Evolutionary conservation across 1,140 invertebrate genomes (phyloP).

Genomic region (Drosophila ficusphila): DNA sequence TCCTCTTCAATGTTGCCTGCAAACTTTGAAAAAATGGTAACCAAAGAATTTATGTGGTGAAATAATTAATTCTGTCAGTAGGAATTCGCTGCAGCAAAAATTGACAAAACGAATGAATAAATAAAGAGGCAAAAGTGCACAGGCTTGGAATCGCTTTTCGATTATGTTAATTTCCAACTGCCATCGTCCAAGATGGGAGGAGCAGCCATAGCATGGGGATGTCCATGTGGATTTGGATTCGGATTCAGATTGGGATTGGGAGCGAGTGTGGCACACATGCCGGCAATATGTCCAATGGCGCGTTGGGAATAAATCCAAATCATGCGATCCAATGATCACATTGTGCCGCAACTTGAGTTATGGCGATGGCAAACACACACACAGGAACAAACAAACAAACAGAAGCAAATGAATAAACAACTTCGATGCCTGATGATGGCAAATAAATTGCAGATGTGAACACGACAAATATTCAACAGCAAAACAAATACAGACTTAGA

Average conservation of each 20-base stretch:
- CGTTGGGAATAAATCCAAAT: slow-evolving; percentile 80
- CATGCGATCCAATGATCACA: slow-evolving; percentile 82
- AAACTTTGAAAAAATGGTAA: slow-evolving; percentile 12
- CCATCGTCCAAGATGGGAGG: slow-evolving; percentile 33
- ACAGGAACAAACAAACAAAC: slow-evolving; percentile 22
- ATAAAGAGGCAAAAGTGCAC: slow-evolving; percentile 45
- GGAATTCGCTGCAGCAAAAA: slow-evolving; percentile 63
- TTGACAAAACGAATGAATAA: slow-evolving; percentile 62
- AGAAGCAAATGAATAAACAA: slow-evolving; percentile 44
- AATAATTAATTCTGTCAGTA: slow-evolving; percentile 80
- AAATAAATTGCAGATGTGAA: slow-evolving; percentile 73
- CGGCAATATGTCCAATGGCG: slow-evolving; percentile 79
- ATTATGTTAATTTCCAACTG: slow-evolving; percentile 75
- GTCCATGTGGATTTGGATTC: slow-evolving; percentile 30
- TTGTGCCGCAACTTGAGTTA: slow-evolving; percentile 78
- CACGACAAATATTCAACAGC: slow-evolving; percentile 45
- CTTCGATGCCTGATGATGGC: slow-evolving; percentile 56
- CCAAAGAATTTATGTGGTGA: slow-evolving; percentile 74
- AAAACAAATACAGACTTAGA: slow-evolving; percentile 25
- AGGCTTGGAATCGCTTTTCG: slow-evolving; percentile 72
- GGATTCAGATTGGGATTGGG: slow-evolving; percentile 23
- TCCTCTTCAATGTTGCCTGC: slow-evolving; percentile 23
- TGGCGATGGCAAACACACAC: slow-evolving; percentile 52
- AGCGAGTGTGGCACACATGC: slow-evolving; percentile 75
- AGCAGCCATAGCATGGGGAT: slow-evolving; percentile 25